These are phyloP conservation scores for Galeopterus variegatus DNA, from an alignment of 2,113 vertebrate genomes.

Conservation along the genomic window DNA sequence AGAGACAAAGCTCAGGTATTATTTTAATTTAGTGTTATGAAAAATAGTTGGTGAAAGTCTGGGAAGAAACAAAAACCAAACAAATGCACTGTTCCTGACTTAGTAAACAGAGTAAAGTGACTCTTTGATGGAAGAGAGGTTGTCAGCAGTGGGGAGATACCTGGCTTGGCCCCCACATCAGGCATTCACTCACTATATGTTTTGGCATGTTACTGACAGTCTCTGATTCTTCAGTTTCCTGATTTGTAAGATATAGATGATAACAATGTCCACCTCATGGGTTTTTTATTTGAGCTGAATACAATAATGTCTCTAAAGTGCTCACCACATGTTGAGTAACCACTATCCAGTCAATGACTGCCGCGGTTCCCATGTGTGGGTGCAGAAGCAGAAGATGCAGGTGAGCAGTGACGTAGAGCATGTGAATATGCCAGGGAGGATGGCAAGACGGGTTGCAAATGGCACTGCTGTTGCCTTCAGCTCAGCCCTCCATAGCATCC, in stretches of 20 bases:
- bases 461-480: fast-evolving
- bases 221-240: background rate
- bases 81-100: background rate
- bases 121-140: background rate
- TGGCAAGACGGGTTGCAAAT: background rate
- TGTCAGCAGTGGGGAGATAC: background rate
- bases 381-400: background rate
- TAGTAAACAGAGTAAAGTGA: background rate
- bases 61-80: background rate
- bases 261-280: background rate
- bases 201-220: background rate
- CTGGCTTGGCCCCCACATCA: background rate
- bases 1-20: background rate
- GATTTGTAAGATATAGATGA: background rate
- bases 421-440: fast-evolving
- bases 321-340: background rate
- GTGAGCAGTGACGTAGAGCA: background rate
- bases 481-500: background rate
- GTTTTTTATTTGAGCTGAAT: background rate
- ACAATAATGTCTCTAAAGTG: background rate
- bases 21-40: background rate
- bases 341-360: background rate
- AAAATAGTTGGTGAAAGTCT: background rate
- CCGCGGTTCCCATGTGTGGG: background rate
- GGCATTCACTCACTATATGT: background rate